These are phyloP conservation scores for Distichodus sexfasciatus DNA, from an alignment of 2,797 vertebrate species.

Conservation along the genomic window DNA sequence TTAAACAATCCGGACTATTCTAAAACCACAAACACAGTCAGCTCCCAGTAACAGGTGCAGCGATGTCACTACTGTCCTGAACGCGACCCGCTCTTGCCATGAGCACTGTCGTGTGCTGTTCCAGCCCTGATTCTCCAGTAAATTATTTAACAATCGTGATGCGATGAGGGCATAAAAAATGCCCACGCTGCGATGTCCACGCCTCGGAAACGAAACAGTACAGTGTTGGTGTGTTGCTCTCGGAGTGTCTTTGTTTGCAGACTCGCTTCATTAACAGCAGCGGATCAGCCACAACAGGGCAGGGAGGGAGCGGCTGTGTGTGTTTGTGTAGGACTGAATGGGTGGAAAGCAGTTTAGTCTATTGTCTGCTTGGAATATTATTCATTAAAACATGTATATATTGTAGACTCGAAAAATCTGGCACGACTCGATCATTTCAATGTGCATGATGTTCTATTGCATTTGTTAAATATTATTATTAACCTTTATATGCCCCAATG, in stretches of 20 bases:
- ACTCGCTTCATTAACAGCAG: background rate
- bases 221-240: background rate
- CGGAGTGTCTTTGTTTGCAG: background rate
- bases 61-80: too few species aligned
- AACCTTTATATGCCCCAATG: too few species aligned
- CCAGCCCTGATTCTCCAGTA: background rate
- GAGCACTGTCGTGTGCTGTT: background rate
- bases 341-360: too few species aligned
- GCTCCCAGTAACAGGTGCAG: background rate
- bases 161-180: slow-evolving; percentile 3
- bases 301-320: too few species aligned
- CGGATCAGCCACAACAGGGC: background rate
- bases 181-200: background rate
- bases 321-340: too few species aligned
- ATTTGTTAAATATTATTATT: too few species aligned
- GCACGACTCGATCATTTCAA: too few species aligned
- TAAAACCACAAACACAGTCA: background rate
- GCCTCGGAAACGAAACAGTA: background rate
- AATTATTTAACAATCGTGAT: slow-evolving; percentile 11
- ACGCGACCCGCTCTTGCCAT: too few species aligned
- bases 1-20: background rate
- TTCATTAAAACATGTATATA: too few species aligned
- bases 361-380: background rate
- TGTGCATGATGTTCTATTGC: too few species aligned
- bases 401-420: too few species aligned